Percentiles rank a stretch among this genome's conserved stretches.
Conservation (phyloP, 2,888 invertebrate genomes). For the Chesias legatella region DNA sequence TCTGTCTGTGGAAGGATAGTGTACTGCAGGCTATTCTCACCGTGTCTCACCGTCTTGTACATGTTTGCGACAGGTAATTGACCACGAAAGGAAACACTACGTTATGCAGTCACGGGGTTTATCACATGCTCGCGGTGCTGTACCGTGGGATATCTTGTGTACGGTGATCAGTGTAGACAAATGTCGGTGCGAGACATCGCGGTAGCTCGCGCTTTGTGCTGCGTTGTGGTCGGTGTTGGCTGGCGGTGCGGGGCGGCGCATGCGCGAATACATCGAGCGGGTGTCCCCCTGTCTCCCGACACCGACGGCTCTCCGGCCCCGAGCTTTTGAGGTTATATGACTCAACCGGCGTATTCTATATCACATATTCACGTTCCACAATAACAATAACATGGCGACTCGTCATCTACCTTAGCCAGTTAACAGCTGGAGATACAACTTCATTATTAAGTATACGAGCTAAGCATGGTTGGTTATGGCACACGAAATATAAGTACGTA, state of each 20-base stretch:
- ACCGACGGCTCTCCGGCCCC: conserved; percentile 43
- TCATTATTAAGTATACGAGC: neutral
- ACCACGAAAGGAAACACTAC: conserved; percentile 65
- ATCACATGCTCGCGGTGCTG: conserved; percentile 65
- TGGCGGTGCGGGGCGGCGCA: conserved; percentile 45
- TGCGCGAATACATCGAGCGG: conserved; percentile 76
- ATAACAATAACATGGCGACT: conserved; percentile 65
- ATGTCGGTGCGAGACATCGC: conserved; percentile 55
- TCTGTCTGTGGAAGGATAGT: conserved; percentile 87
- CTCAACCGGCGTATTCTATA: conserved; percentile 61
- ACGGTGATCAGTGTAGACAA: conserved; percentile 46
- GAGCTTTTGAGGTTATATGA: conserved; percentile 74
- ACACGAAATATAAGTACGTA: too few relatives aligned
- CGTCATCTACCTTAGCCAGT: conserved; percentile 39
- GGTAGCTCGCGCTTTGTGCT: conserved; percentile 65
- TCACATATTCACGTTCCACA: conserved; percentile 41
- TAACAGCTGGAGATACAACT: conserved; percentile 25
- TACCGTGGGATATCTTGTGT: conserved; percentile 38
- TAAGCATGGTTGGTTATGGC: too few relatives aligned
- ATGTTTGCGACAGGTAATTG: conserved; percentile 65
- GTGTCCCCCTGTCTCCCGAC: conserved; percentile 53
- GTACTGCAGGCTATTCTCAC: conserved; percentile 87
- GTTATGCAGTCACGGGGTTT: conserved; percentile 44
- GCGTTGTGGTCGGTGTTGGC: conserved; percentile 42
- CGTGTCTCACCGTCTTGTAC: conserved; percentile 88